phyloP scores from a whole-genome alignment of 2,797 vertebrate species.

The Clarias fuscus region DNA sequence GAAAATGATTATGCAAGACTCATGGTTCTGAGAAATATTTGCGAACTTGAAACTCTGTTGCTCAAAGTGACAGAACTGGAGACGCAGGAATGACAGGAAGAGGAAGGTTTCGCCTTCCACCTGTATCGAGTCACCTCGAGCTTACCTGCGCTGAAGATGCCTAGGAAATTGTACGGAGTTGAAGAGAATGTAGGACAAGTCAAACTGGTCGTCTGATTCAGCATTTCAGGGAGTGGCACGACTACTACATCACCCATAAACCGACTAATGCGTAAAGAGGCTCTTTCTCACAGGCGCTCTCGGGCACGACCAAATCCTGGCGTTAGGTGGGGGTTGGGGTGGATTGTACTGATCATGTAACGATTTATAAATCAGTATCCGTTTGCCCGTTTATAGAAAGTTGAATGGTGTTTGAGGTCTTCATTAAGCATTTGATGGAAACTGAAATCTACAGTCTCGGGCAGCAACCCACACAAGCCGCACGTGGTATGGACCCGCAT shows the following conservation, averaged over 20 bases:
- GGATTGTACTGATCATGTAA: background rate
- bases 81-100: constrained; percentile 64
- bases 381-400: background rate
- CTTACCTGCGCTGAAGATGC: constrained; percentile 11
- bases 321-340: constrained; percentile 22
- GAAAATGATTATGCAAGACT: background rate
- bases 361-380: constrained; percentile 21
- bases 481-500: constrained; percentile 58
- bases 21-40: constrained; percentile 18
- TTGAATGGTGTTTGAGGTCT: background rate
- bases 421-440: background rate
- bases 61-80: constrained; percentile 61
- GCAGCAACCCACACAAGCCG: constrained; percentile 45
- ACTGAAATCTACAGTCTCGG: constrained; percentile 24
- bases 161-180: background rate
- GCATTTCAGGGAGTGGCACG: constrained; percentile 70
- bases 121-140: constrained; percentile 21
- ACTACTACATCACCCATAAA: constrained; percentile 5
- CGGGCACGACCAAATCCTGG: constrained; percentile 18
- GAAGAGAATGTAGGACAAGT: constrained; percentile 56
- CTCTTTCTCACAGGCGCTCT: background rate
- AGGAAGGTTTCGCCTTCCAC: constrained; percentile 42
- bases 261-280: background rate
- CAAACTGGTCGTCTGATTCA: constrained; percentile 58
- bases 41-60: constrained; percentile 38